Percentiles rank a stretch among this genome's conserved stretches.
Evolutionary conservation across 2,113 vertebrate genomes (phyloP).

Genomic region (Manacus vitellinus): DNA sequence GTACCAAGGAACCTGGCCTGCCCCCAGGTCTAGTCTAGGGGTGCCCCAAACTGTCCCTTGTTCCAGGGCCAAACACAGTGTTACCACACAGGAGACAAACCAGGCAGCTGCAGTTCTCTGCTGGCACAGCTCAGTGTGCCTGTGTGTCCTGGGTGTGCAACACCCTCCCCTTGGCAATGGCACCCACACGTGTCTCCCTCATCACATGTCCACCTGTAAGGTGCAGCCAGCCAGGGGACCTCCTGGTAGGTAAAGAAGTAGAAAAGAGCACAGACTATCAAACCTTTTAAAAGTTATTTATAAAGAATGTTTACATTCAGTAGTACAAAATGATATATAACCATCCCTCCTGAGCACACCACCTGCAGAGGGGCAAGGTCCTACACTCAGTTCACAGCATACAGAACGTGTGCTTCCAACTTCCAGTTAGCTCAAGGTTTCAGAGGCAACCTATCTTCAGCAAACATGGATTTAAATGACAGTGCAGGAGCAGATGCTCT

Average conservation of each 20-base stretch:
- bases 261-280: neutral
- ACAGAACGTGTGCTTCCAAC: neutral
- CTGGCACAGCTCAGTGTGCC: neutral
- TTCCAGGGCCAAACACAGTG: neutral
- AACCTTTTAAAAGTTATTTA: conserved; percentile 20
- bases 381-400: accelerated
- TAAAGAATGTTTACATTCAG: conserved; percentile 26
- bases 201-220: neutral
- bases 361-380: neutral
- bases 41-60: neutral
- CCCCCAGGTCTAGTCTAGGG: neutral
- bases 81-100: neutral
- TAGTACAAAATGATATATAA: neutral
- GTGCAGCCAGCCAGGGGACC: neutral
- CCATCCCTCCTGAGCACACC: neutral
- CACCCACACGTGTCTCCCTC: neutral
- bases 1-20: neutral
- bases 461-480: neutral
- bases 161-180: neutral
- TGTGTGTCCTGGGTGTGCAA: neutral
- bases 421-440: neutral
- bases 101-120: neutral
- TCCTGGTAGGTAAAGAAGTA: neutral
- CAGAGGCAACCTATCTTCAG: neutral
- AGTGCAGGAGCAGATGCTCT: neutral